A percentile compares a stretch with the other conserved stretches of the same genome.
Conservation (phyloP, 2,888 invertebrate species). For the Bombylius major region DNA sequence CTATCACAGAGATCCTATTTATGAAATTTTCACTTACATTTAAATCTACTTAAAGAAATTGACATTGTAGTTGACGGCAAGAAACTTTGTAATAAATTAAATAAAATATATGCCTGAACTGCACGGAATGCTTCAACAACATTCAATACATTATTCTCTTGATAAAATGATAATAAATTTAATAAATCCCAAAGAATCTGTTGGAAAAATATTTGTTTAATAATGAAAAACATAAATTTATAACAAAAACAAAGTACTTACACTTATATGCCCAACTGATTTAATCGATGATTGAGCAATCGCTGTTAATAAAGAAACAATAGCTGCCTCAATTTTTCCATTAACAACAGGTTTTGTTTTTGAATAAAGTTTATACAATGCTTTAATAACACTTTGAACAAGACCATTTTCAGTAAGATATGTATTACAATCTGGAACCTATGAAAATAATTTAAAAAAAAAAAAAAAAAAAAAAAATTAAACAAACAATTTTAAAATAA, state of each 20-base stretch:
- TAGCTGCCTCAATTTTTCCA: constrained; percentile 23
- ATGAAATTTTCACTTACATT: constrained; percentile 14
- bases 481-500: background rate
- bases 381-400: constrained; percentile 30
- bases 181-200: constrained; percentile 35
- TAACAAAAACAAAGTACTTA: constrained; percentile 14
- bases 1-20: background rate
- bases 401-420: constrained; percentile 29
- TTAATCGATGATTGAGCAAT: constrained; percentile 29
- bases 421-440: constrained; percentile 26
- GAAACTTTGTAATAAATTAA: constrained; percentile 25
- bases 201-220: no score
- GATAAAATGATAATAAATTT: constrained; percentile 30
- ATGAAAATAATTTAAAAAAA: background rate
- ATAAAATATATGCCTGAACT: constrained; percentile 27
- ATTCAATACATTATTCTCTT: constrained; percentile 25
- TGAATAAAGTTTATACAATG: constrained; percentile 24
- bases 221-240: background rate
- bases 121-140: constrained; percentile 29
- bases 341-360: constrained; percentile 11
- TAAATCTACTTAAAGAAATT: constrained; percentile 15
- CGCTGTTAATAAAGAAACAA: constrained; percentile 23
- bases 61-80: constrained; percentile 2
- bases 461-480: background rate
- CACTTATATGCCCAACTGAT: constrained; percentile 33